Base-by-base conservation (phyloP, 2,888 invertebrate species). In the Andrena marginata region DNA sequence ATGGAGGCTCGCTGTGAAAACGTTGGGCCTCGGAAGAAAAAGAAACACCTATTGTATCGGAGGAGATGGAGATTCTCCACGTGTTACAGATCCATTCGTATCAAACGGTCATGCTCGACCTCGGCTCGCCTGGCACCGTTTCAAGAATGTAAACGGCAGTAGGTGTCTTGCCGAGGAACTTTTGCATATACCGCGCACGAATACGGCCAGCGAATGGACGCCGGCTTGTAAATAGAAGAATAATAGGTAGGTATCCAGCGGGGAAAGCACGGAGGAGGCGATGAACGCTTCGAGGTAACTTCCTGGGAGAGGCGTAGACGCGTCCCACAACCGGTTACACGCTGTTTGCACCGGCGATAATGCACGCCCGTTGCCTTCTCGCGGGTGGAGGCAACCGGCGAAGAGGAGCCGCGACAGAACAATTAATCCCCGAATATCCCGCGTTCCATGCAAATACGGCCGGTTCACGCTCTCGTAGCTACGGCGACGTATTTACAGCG, bases 391-490 rank as follows among this genome's bases (percentile, higher is more conserved):
- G 78, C 77, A 67, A 76, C 60, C 54, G 33, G 31, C 59, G 73
- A 60, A 33, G 77, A 75, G 31, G 59, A 35, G n/a, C 48, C 63
- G 83, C 78, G 74, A 79, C 79, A 71, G 78, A 59, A 73, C 74
- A 77, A 78, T 83, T 78, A 74, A 74, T 69, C 65, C 26, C 72
- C 79, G 72, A 83, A 79, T 83, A 77, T 78, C 78, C 64, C 35
- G 56, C 42, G 74, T 72, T 49, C 13, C 79, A 83, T 84, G 84
- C 84, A 84, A 84, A 84, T 84, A 71, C 51, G 13, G 31, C 48
- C 63, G 59, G 69, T 84, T 84, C 84, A 84, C 84, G 84, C 75
- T 84, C 84, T 67, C 84, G 63, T 84, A 84, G 69, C 26, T 60
- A 72, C 87, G 65, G 33, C 64, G 85, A 78, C 60, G 77, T 85